Conservation (phyloP, 2,888 invertebrate genomes). For the Hirtodrosophila cameraria region DNA sequence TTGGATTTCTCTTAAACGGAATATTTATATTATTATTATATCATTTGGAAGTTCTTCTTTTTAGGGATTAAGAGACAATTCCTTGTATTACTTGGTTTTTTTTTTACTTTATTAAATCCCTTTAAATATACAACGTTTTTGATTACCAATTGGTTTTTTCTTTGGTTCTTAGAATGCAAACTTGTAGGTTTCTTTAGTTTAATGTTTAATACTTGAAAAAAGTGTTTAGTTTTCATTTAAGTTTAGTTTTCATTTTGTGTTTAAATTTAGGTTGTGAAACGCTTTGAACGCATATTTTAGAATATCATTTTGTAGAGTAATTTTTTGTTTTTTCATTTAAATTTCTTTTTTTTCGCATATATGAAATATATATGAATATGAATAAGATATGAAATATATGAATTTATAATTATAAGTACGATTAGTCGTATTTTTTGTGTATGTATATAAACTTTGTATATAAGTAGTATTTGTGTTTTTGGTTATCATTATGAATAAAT, state of each 20-base stretch:
- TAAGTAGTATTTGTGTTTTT: constrained; percentile 40
- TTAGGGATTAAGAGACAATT: constrained; percentile 2
- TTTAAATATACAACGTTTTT: constrained; percentile 76
- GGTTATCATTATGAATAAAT: constrained; percentile 66
- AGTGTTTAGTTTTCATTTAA: constrained; percentile 42
- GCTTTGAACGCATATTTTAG: constrained; percentile 75
- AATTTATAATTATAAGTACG: constrained; percentile 53
- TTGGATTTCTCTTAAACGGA: background rate
- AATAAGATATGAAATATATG: constrained; percentile 63
- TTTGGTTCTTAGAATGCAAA: constrained; percentile 75
- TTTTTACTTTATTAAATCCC: constrained; percentile 73
- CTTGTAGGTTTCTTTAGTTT: constrained; percentile 38
- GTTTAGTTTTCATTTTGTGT: constrained; percentile 41
- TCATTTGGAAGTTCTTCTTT: background rate
- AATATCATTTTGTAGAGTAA: constrained; percentile 62
- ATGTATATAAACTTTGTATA: constrained; percentile 73
- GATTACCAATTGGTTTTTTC: constrained; percentile 70
- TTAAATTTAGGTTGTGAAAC: constrained; percentile 67
- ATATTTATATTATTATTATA: background rate
- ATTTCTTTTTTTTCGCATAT: constrained; percentile 19
- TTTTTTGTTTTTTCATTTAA: constrained; percentile 17
- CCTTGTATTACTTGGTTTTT: constrained; percentile 10
- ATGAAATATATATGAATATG: constrained; percentile 41
- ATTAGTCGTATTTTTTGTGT: constrained; percentile 16
- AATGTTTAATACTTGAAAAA: constrained; percentile 75